These are phyloP conservation scores for Passerculus sandwichensis DNA, from an alignment of 2,797 vertebrate species.

Conservation along the genomic window DNA sequence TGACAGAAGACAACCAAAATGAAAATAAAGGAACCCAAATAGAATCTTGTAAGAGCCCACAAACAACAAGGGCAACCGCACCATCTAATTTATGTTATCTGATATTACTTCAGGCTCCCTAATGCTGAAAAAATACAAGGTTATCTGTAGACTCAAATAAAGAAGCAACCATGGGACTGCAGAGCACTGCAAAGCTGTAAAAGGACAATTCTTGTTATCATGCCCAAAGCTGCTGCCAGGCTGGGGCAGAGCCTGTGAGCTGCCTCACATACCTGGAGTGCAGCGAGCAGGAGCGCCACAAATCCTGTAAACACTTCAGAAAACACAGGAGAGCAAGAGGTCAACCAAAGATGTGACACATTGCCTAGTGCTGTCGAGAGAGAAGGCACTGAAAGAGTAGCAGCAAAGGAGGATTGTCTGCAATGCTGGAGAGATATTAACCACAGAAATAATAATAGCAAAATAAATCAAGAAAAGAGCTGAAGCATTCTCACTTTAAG, in stretches of 20 bases:
- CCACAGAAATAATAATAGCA: background rate
- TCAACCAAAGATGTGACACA: background rate
- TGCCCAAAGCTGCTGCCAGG: background rate
- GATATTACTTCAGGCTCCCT: background rate
- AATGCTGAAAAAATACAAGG: background rate
- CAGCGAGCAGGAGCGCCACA: background rate
- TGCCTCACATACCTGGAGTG: background rate
- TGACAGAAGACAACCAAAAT: background rate
- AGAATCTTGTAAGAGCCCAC: background rate
- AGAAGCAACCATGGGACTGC: background rate
- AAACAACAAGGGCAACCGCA: background rate
- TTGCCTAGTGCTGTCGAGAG: background rate
- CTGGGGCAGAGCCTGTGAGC: background rate
- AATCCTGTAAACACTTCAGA: slow-evolving; percentile 25
- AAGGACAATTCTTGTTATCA: background rate
- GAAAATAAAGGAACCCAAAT: background rate
- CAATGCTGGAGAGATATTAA: background rate
- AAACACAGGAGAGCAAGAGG: background rate
- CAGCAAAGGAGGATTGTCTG: background rate
- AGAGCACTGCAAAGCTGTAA: background rate
- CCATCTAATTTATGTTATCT: background rate
- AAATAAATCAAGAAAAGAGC: background rate
- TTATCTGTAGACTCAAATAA: background rate
- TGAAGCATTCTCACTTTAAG: background rate
- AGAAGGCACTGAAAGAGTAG: background rate